Evolutionary conservation across 2,888 invertebrate genomes (phyloP).

Genomic region (Epinotia bilunana): DNA sequence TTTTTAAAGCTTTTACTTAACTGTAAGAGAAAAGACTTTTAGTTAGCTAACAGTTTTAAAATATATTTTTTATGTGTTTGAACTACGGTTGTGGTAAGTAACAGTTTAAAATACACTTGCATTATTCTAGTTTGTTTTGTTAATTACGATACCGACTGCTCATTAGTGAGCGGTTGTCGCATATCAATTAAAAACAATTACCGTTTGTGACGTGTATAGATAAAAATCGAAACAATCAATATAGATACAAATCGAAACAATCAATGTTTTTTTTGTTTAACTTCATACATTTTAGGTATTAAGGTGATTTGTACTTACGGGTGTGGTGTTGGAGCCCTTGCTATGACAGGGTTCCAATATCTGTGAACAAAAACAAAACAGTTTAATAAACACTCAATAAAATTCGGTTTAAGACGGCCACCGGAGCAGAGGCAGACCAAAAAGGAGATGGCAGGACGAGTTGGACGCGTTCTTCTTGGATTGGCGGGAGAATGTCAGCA

Average conservation of each 20-base stretch:
- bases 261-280: background rate
- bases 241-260: background rate
- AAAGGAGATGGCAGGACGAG: too few relatives aligned
- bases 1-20: background rate
- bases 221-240: background rate
- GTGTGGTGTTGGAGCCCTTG: constrained; percentile 42
- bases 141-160: background rate
- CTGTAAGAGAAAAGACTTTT: too few relatives aligned
- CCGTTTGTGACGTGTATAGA: constrained; percentile 24
- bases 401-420: background rate
- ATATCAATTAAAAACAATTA: background rate
- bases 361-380: constrained; percentile 29
- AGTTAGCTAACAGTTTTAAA: background rate
- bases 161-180: constrained; percentile 2
- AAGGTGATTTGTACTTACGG: constrained; percentile 31
- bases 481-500: too few relatives aligned
- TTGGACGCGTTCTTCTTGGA: too few relatives aligned
- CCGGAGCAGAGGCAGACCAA: too few relatives aligned
- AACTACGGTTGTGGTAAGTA: too few relatives aligned
- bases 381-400: background rate
- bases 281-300: background rate
- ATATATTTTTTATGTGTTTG: background rate
- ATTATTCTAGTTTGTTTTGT: background rate
- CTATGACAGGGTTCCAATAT: constrained; percentile 26
- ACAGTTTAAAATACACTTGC: too few relatives aligned